Evolutionary conservation across 2,113 vertebrate genomes (phyloP), one percentile per base, ranked within the genome.

Genomic region (Thamnaconus septentrionalis): DNA sequence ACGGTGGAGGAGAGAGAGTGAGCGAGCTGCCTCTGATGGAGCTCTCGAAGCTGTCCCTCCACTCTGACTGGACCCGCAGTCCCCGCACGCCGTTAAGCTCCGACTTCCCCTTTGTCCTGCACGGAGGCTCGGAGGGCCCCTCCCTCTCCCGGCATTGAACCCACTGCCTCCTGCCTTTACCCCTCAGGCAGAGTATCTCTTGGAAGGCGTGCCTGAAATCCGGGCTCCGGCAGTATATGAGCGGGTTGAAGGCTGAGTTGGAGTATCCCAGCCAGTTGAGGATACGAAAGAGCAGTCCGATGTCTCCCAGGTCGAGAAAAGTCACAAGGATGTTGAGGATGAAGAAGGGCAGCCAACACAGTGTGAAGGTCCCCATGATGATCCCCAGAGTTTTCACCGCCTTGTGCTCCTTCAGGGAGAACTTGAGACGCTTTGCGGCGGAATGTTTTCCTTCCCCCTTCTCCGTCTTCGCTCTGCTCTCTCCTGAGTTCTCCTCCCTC

Each of bases 261-360:
- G 94, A 83, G 4, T 97, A 99, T 57, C 97, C 97, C 5, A 99
- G 81, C 96, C 97, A 99, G 90, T 99, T 99, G 8, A 98, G 87
- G 71, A 97, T 85, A 61, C 86, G 91, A 79, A 94, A 98, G 51
- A 93, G 73, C 7, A 93, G 83, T 42, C 81, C 89, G 42, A 91
- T 91, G 75, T 94, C 81, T 3, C 89, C 75, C n/a, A 92, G 74
- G 41, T 87, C 45, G n/a, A 81, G 71, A 70, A 95, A 92, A 39
- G 90, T 87, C 0, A 90, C 86, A 65, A 95, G 92, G 4, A 99
- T 94, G 72, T 99, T 98, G 69, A 98, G 92, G 0, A 99, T 93
- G 78, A 99, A 99, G 87, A 98, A 99, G 1, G 97, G 97, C 52
- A 99, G 91, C 97, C 97, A 99, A 80, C 97, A 99, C 8, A 98